Base-by-base conservation (phyloP, 2,113 vertebrate genomes). In the Cyprinodon brontotheroides region DNA sequence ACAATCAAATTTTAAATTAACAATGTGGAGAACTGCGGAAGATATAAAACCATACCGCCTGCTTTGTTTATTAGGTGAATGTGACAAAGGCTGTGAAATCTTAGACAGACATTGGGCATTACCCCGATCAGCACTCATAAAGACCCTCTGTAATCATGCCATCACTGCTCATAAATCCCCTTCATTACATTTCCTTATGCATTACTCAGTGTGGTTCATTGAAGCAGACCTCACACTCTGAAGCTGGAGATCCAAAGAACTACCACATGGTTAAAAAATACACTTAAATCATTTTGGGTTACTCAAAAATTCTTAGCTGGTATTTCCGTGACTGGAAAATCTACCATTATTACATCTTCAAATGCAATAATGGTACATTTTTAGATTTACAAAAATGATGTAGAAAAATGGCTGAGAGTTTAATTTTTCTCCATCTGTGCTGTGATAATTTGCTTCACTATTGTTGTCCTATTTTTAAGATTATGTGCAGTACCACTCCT, bases 81-180 rank as follows among this genome's bases (percentile, higher is more conserved):
- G 63, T 76, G 86, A 89, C 74, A 89, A 80, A 80, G 69, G 78
- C 76, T 81, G 81, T 83, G 87, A 75, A 89, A 92, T 89, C 78
- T 89, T 85, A 64, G 71, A 86, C 84, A 85, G 87, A 88, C 86
- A 88, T 74, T 84, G 89, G 84, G 89, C 87, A 91, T 91, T 89
- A 93, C 85, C 84, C 80, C 78, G 86, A 93, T 93, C 89, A 87
- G 79, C 71, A 78, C 87, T 89, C 73, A 47, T 91, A 87, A 90
- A 87, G 82, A 79, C 79, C 80, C 45, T 90, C 78, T 88, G 82
- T 85, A 89, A 89, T 89, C 74, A 81, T 80, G 83, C 85, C 81
- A 86, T 86, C 83, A 29, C 79, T 80, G 78, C 78, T 90, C 86
- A 84, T 89, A 89, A 91, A 92, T 89, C 83, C 72, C 79, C 72